Base-by-base conservation (phyloP, 2,888 invertebrate genomes). In the Drosophila atripex region DNA sequence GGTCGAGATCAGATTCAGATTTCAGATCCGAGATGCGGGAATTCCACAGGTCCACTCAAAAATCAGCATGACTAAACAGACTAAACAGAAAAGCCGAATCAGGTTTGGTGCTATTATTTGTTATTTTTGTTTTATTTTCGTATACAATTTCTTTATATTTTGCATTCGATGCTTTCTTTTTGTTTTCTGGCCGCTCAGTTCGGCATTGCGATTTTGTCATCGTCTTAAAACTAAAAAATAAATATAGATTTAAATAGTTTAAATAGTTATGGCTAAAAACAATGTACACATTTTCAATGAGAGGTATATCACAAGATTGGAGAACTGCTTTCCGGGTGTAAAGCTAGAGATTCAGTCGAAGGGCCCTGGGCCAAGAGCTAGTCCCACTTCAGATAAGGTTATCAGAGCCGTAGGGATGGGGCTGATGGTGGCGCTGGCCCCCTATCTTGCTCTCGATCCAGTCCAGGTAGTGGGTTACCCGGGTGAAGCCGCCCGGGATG, bases 391-490 rank as follows among this genome's bases (percentile, higher is more conserved):
- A 78, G 52, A 87, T 65, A 28, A 83, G 72, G 69, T 79, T 84
- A 23, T 88, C 85, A 70, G 86, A 88, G 28, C 78, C 74, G 55
- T 83, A 59, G 1, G 52, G 18, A 32, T 72, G 78, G 1, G 51
- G 45, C 1, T 61, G 75, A 0, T 52, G 57, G 3, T 66, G 58
- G 0, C 69, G 73, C 0, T 45, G 54, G 9, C 75, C 75, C n/a
- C 89, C 91, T 50, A 89, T 90, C 59, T 90, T 90, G 38, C 78
- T 76, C 43, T 80, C 80, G 47, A 91, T 91, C 91, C 91, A 91
- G 68, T 89, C 78, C 46, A 91, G 65, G 69, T 91, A 91, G 43
- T 88, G 73, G 2, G 90, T 89, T 3, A 91, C 89, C 25, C 91
- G 77, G 0, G 90, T 90, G 70, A 91, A 91, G 9, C 91, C 91